These are phyloP conservation scores for Xestia ashworthii DNA, from an alignment of 2,888 invertebrate species.

Conservation along the genomic window DNA sequence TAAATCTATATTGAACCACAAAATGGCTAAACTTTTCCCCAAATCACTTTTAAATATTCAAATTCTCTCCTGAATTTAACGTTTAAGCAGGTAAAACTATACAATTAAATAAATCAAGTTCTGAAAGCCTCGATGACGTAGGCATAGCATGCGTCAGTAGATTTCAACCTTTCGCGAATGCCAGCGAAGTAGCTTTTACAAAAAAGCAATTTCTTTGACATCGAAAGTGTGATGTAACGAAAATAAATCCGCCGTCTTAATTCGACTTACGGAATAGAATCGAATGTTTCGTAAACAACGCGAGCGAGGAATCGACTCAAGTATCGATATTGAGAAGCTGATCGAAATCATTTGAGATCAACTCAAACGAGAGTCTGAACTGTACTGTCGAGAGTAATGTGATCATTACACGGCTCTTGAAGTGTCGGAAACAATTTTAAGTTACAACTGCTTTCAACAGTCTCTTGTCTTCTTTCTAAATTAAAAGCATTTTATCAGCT, in stretches of 20 bases:
- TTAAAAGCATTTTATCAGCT: not conserved
- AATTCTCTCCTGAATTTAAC: not conserved
- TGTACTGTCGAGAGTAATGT: constrained; percentile 22
- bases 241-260: constrained; percentile 51
- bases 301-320: constrained; percentile 35
- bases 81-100: constrained; percentile 11
- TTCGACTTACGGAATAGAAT: constrained; percentile 52
- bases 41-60: constrained; percentile 29
- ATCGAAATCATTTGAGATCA: constrained; percentile 40
- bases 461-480: not conserved
- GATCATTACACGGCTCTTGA: constrained; percentile 12
- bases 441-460: not conserved
- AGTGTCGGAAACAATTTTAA: not conserved
- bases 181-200: not conserved
- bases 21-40: constrained; percentile 33
- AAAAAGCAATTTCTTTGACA: constrained; percentile 46
- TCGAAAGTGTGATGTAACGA: constrained; percentile 28
- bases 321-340: constrained; percentile 47
- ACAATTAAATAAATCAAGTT: constrained; percentile 11
- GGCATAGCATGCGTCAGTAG: not conserved
- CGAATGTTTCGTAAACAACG: constrained; percentile 45
- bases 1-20: constrained; percentile 28
- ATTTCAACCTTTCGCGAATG: not conserved
- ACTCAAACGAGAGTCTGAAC: constrained; percentile 11
- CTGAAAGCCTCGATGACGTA: not conserved